These are phyloP conservation scores for Rhodeus uyekii DNA, from an alignment of 2,797 vertebrate genomes.

Conservation along the genomic window DNA sequence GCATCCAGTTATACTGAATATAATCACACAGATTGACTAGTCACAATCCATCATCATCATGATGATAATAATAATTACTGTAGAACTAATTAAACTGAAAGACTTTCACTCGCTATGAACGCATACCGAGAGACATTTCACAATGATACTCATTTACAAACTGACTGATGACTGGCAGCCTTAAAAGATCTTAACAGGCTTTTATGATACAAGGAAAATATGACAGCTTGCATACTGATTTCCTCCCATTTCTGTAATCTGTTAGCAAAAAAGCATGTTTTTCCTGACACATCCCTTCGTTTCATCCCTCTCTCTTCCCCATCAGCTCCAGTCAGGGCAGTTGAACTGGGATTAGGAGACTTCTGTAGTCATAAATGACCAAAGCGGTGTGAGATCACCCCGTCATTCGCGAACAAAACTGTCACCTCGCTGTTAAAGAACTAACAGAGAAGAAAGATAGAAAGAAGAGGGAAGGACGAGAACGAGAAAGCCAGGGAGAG, in stretches of 20 bases:
- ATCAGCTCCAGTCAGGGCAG: slow-evolving; percentile 33
- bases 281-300: slow-evolving; percentile 34
- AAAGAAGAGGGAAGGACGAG: slow-evolving; percentile 35
- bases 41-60: slow-evolving; percentile 38
- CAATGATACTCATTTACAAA: slow-evolving; percentile 29
- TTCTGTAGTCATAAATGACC: slow-evolving; percentile 49
- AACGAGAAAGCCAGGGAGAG: slow-evolving; percentile 47
- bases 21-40: slow-evolving; percentile 27
- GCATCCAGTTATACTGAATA: not conserved
- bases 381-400: slow-evolving; percentile 34
- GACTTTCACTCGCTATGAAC: slow-evolving; percentile 35
- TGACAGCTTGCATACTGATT: slow-evolving; percentile 43
- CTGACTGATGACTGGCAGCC: slow-evolving; percentile 35
- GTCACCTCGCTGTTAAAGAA: slow-evolving; percentile 34
- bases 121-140: slow-evolving; percentile 44
- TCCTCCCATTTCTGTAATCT: slow-evolving; percentile 25
- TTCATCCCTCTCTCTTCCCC: slow-evolving; percentile 30
- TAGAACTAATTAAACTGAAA: slow-evolving; percentile 37
- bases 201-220: slow-evolving; percentile 19
- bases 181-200: slow-evolving; percentile 43
- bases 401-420: slow-evolving; percentile 40
- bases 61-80: slow-evolving; percentile 28
- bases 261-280: not conserved
- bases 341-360: slow-evolving; percentile 52
- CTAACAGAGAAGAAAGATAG: slow-evolving; percentile 40